Base-by-base conservation (phyloP, 1,140 invertebrate species). In the Euura lappo region DNA sequence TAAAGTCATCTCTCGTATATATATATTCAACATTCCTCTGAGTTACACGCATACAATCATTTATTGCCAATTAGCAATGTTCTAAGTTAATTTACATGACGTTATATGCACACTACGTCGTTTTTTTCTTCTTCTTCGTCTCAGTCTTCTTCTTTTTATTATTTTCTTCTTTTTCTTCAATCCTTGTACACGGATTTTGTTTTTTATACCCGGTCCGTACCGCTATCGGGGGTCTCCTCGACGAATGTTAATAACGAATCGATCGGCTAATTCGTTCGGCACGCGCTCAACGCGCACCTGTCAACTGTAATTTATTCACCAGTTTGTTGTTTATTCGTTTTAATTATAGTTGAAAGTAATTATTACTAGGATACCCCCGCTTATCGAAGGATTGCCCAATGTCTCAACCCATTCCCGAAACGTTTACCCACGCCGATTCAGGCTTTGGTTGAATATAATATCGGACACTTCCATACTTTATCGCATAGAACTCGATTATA, bases 11-110 rank as follows among this genome's bases (percentile, higher is more conserved):
- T 28, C 28, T 28, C 28, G 28, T 28, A 28, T 28, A 28, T 28
- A 28, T 28, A 28, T 28, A 28, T 28, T 28, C 28, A 28, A 28
- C 28, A 28, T 28, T 28, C 28, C 28, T 28, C 28, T 28, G 28
- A 28, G 28, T 28, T 28, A 28, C 47, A n/a, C 47, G 7, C 7
- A 8, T 51, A 51, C n/a, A 51, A 51, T 7, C 47, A 7, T 51
- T 51, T 51, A 51, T 51, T 51, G 47, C 47, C 47, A 51, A 51
- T 51, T 51, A 51, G 47, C n/a, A 51, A 51, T 51, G 47, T 7
- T 51, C 47, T n/a, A n/a, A 51, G 11, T 51, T 51, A 51, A 51
- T 51, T 51, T 51, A 51, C 47, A 7, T 51, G 47, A 7, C 28
- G 28, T 51, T 8, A 51, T 51, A 8, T 51, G 7, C 7, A 8